Conservation (phyloP, 2,888 invertebrate species). For the Nomada flava region DNA sequence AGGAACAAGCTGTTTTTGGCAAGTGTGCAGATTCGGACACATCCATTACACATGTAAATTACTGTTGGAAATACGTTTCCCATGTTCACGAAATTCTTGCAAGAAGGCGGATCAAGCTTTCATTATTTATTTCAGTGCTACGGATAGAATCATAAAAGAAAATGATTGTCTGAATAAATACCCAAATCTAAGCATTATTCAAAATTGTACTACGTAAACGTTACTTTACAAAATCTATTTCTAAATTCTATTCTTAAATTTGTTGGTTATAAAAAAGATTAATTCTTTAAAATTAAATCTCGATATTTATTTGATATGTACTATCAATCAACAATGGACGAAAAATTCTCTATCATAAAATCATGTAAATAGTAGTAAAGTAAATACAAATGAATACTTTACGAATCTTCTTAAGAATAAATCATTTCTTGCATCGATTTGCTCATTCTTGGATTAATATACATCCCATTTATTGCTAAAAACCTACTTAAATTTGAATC, state of each 20-base stretch:
- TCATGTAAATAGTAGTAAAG: too few relatives aligned
- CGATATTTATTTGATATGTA: too few relatives aligned
- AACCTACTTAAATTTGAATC: background rate
- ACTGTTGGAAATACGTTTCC: constrained; percentile 3
- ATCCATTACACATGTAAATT: constrained; percentile 46
- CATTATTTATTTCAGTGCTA: background rate
- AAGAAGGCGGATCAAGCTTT: constrained; percentile 2
- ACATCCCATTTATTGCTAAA: too few relatives aligned
- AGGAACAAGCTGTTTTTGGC: constrained; percentile 31
- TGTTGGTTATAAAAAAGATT: too few relatives aligned
- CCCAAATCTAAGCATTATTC: background rate
- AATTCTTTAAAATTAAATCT: too few relatives aligned
- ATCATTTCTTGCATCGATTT: too few relatives aligned
- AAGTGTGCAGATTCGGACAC: constrained; percentile 33
- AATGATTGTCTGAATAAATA: background rate
- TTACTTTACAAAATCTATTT: background rate
- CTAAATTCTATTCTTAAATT: background rate
- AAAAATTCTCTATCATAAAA: too few relatives aligned
- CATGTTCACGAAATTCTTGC: constrained; percentile 28
- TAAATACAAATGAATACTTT: too few relatives aligned
- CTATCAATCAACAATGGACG: too few relatives aligned
- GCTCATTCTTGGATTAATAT: too few relatives aligned
- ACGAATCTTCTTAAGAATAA: too few relatives aligned
- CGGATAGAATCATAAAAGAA: background rate
- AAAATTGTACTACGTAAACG: background rate